Evolutionary conservation across 2,113 vertebrate species (phyloP).

Genomic region (Thamnophis sirtalis): DNA sequence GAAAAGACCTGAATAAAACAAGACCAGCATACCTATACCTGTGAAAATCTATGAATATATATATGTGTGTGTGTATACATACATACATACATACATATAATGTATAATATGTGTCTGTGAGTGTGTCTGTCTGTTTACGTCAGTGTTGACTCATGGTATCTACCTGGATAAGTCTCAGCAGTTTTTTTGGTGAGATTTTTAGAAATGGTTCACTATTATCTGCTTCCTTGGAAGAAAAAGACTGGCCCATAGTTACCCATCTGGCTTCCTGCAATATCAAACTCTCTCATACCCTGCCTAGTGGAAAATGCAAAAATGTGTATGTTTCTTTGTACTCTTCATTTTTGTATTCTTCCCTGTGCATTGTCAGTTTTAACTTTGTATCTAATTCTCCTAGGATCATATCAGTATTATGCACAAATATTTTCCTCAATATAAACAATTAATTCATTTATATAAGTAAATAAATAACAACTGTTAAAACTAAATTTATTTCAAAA

Average conservation of each 20-base stretch:
- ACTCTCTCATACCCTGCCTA: background rate
- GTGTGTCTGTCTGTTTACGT: background rate
- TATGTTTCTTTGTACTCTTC: background rate
- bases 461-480: background rate
- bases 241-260: background rate
- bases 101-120: no score
- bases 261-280: background rate
- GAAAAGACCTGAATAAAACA: no score
- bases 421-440: background rate
- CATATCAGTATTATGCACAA: background rate
- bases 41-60: no score
- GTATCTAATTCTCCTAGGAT: background rate
- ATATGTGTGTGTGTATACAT: background rate
- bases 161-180: background rate
- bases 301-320: background rate
- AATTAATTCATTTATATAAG: background rate
- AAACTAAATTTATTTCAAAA: background rate
- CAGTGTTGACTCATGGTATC: background rate
- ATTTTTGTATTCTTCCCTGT: background rate
- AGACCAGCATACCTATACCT: no score
- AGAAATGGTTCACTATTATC: background rate
- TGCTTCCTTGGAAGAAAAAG: background rate
- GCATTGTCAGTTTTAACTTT: background rate
- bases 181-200: background rate
- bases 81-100: no score